These are phyloP conservation scores for Blastomussa wellsi DNA, from an alignment of 92 coral and sea anemone species.

Conservation along the genomic window DNA sequence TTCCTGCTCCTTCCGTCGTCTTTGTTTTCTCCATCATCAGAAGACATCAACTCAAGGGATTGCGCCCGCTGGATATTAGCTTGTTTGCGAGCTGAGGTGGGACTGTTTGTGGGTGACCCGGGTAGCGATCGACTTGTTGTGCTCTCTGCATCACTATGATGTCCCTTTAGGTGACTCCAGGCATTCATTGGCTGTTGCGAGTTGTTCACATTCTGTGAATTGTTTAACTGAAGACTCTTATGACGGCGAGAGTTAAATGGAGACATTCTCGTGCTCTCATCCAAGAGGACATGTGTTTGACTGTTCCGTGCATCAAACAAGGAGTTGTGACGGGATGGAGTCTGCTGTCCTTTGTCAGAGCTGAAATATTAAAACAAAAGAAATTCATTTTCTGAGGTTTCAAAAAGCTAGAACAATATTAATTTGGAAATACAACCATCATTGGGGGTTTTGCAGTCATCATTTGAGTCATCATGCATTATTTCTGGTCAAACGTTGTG, in stretches of 20 bases:
- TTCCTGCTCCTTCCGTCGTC: constrained; percentile 19
- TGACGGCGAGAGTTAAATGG: constrained; percentile 56
- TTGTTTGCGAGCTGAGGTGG: constrained; percentile 23
- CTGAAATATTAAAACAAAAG: constrained; percentile 15
- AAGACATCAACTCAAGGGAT: constrained; percentile 29
- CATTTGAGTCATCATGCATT: too few species aligned
- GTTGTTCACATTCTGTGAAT: constrained; percentile 31
- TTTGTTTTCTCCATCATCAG: constrained; percentile 32
- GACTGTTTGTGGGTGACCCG: constrained; percentile 74
- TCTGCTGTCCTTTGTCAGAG: constrained; percentile 46
- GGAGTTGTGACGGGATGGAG: constrained; percentile 50
- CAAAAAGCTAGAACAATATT: too few species aligned
- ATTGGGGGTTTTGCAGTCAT: too few species aligned
- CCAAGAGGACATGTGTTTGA: constrained; percentile 33
- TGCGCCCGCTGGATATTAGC: constrained; percentile 26
- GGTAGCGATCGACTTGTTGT: constrained; percentile 80
- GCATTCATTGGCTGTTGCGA: constrained; percentile 53
- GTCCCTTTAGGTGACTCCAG: constrained; percentile 54
- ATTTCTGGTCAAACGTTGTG: background rate
- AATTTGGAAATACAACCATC: too few species aligned
- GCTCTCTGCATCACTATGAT: constrained; percentile 76
- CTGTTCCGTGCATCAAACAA: constrained; percentile 31
- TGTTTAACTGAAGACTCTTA: constrained; percentile 38
- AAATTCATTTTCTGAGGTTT: background rate
- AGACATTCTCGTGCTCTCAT: constrained; percentile 34